Conservation (phyloP, 2,113 vertebrate genomes). For the Petrocephalus microphthalmus region DNA sequence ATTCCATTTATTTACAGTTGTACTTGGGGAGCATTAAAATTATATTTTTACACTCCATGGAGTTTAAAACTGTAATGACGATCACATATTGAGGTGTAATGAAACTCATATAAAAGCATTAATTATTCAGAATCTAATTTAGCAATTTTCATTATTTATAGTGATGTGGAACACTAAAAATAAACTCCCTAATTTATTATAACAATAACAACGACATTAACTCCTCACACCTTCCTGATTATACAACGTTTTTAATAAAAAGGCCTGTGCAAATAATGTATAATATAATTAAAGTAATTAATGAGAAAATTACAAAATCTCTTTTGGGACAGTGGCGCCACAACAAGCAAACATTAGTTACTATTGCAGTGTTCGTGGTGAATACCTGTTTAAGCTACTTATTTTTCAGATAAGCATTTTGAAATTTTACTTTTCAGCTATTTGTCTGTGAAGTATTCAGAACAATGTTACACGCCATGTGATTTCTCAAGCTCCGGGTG, state of each 20-base stretch:
- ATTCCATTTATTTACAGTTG: background rate
- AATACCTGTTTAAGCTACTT: background rate
- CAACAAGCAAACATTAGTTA: conserved; percentile 2
- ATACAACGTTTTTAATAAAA: conserved; percentile 1
- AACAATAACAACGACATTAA: conserved; percentile 5
- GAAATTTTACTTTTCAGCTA: background rate
- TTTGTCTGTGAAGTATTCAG: background rate
- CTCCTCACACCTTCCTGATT: background rate
- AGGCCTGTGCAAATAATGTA: background rate
- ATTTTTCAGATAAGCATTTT: background rate
- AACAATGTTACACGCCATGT: background rate
- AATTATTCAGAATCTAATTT: conserved; percentile 6
- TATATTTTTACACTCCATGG: conserved; percentile 3
- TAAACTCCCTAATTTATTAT: conserved; percentile 4
- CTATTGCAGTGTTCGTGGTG: background rate
- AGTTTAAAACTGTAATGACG: conserved; percentile 1
- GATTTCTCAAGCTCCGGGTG: background rate
- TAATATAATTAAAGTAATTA: conserved; percentile 6
- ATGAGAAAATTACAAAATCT: background rate
- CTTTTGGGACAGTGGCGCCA: background rate
- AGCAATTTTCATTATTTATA: conserved; percentile 5
- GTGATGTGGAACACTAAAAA: conserved; percentile 11
- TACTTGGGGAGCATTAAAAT: conserved; percentile 8
- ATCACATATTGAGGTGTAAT: conserved; percentile 6
- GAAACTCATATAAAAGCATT: conserved; percentile 6